Conservation (phyloP, 2,888 invertebrate genomes). For the Drosophila prolongata region DNA sequence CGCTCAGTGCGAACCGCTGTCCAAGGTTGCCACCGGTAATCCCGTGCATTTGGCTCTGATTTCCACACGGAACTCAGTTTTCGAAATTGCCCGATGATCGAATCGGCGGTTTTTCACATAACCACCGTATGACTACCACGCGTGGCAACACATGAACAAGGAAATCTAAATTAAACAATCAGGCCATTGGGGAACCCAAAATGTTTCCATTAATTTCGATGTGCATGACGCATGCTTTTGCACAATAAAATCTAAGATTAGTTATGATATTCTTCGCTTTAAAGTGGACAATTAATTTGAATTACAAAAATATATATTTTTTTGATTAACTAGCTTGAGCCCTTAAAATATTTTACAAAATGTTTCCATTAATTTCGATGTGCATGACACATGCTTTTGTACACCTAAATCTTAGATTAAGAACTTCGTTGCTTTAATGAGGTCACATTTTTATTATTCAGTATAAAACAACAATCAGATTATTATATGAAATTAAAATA, state of each 20-base stretch:
- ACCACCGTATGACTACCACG: neutral
- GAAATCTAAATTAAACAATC: neutral
- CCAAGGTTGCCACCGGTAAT: conserved; percentile 40
- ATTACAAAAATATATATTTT: too few species aligned
- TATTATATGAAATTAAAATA: too few species aligned
- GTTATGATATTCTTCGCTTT: too few species aligned
- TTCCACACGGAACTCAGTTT: conserved; percentile 24
- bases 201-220: conserved; percentile 1
- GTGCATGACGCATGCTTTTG: neutral
- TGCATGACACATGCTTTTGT: neutral
- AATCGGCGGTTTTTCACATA: neutral
- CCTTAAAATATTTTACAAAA: too few species aligned
- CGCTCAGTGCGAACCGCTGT: too few species aligned
- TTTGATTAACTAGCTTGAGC: too few species aligned
- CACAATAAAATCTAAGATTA: neutral
- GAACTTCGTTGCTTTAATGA: too few species aligned
- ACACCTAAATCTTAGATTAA: neutral
- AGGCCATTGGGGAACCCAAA: neutral
- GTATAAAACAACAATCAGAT: too few species aligned
- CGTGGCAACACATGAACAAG: neutral
- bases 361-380: conserved; percentile 1
- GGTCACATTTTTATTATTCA: too few species aligned
- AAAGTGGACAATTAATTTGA: too few species aligned
- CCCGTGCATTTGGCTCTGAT: conserved; percentile 36
- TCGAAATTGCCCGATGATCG: conserved; percentile 16